Base-by-base conservation (phyloP, 1,140 invertebrate species). In the Polyergus mexicanus region DNA sequence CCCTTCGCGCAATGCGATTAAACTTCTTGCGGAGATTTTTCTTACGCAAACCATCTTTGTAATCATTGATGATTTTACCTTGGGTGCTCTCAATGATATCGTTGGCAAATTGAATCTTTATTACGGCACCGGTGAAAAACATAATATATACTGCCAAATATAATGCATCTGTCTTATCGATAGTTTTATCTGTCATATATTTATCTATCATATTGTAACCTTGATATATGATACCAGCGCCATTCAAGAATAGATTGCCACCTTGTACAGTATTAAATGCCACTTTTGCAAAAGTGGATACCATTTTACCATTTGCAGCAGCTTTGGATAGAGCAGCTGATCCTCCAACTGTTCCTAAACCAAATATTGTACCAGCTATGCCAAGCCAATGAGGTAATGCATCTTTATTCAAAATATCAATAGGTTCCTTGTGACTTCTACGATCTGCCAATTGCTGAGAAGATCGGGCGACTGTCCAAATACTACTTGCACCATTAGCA, bases 21-120 rank as follows among this genome's bases (percentile, higher is more conserved):
- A 86, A 92, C 38, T 89, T 78, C 77, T 84, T 92, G 54, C 83
- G 85, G 41, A 92, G 90, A 63, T 86, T 76, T n/a, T 89, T 92
- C 8, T 28, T 81, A 2, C 89, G 69, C 6, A 93, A 28, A 41
- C 10, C 71, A 0, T 77, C 5, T 63, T 90, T 91, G 71, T 89
- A 92, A 16, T 93, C 88, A 44, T 85, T 60, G 28, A 93, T 19
- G n/a, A 92, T 22, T 74, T 74, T 81, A 62, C 77, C 84, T 66
- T 92, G 90, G 2, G 81, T 75, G 8, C 38, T 72, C 19, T 88
- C 51, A 13, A 93, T 92, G 0, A 93, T 80, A 1, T 89, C 71
- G 7, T 63, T 41, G 0, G 93, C 91, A 3, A 92, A 80, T 74
- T 88, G 71, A 1, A 88, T 3, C 8, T 90, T 91, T 4, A 93